Conservation (phyloP, 1,140 invertebrate genomes). For the Polypedilum pembai region DNA sequence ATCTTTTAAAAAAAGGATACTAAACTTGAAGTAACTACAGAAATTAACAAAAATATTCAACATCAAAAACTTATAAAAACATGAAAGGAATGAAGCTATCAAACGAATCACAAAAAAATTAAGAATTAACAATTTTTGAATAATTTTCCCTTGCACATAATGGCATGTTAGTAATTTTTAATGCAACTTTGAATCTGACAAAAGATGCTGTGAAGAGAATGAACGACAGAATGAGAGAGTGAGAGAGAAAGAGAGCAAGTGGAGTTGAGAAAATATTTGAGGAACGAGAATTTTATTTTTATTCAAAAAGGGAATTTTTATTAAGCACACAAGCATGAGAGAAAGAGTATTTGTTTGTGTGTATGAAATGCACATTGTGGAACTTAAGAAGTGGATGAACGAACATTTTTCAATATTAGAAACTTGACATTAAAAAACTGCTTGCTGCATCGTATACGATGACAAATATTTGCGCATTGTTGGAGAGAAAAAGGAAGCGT, state of each 20-base stretch:
- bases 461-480: slow-evolving; percentile 17
- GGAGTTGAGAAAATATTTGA: slow-evolving; percentile 1
- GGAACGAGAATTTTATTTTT: not conserved
- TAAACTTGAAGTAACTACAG: too few species aligned
- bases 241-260: not conserved
- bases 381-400: not conserved
- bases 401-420: slow-evolving; percentile 19
- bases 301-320: not conserved
- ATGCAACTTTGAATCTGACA: slow-evolving; percentile 5
- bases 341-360: not conserved
- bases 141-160: not conserved
- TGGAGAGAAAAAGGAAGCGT: not conserved
- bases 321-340: not conserved
- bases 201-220: not conserved
- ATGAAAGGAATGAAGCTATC: too few species aligned
- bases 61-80: too few species aligned
- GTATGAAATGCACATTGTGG: not conserved
- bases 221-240: not conserved
- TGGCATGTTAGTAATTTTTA: slow-evolving; percentile 13
- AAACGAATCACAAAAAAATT: too few species aligned
- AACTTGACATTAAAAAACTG: slow-evolving; percentile 15
- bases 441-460: not conserved
- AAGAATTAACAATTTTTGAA: too few species aligned
- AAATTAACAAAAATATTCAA: too few species aligned
- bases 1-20: too few species aligned